Base-by-base conservation (phyloP, 1,140 invertebrate species). In the Mya arenaria region DNA sequence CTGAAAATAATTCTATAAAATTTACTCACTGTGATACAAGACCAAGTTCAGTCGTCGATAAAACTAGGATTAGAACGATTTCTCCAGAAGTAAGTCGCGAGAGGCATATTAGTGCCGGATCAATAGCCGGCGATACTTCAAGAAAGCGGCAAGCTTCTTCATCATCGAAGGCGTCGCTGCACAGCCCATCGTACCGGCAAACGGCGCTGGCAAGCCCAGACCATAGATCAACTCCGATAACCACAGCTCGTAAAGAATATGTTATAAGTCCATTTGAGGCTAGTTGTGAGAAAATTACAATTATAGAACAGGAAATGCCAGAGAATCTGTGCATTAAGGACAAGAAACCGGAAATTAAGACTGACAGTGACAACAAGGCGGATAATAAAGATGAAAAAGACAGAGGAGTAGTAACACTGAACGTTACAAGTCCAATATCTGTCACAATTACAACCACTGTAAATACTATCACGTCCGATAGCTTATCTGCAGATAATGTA, bases 251-350 rank as follows among this genome's bases (percentile, higher is more conserved):
- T 44, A 19, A 56, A 28, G 25, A 37, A 25, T 48, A 44, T 60
- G 25, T 41, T 23, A 23, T 36, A 30, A 4, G 73, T 41, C 55
- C 44, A 23, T 48, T 34, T 28, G 19, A 10, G 6, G 32, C 48
- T 8, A 56, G 48, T 28, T 36, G 25, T 15, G 56, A 48, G n/a
- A 63, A 52, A 4, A n/a, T 58, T n/a, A 37, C 34, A 15, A 37
- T 23, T 1, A 69, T 41, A 19, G 58, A 62, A 44, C 79, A 82
- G 56, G 79, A 82, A 5, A 52, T 73, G 55, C 79, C 79, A 15
- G 79, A 82, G 30, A 82, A 82, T 66, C 69, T 82, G 4, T 82
- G 79, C 44, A 44, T 82, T 19, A 82, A 82, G 32, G 79, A 80
- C 32, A 69, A n/a, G n/a, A n/a, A n/a, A n/a, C n/a, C n/a, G n/a